Conservation (phyloP, 2,797 vertebrate species). For the Schizopygopsis pylzovi region DNA sequence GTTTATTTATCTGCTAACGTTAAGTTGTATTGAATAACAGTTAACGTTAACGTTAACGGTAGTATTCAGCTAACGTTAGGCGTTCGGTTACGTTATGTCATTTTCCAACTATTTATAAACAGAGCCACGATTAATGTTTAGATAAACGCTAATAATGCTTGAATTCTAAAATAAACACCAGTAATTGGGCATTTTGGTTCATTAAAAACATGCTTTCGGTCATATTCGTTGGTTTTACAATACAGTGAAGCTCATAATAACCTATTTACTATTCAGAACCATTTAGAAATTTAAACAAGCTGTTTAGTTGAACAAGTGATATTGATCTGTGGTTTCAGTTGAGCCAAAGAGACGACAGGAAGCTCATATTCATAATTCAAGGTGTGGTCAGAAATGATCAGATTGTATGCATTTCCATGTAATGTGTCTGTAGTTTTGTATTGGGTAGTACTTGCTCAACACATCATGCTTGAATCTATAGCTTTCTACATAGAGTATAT, state of each 20-base stretch:
- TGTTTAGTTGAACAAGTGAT: too few relatives aligned
- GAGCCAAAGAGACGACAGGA: neutral
- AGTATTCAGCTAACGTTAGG: neutral
- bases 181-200: neutral
- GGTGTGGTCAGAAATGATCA: constrained; percentile 20
- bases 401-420: too few relatives aligned
- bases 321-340: neutral
- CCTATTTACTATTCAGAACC: neutral
- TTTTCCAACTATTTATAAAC: neutral
- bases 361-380: constrained; percentile 5
- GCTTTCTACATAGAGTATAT: neutral
- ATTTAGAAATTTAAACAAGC: neutral
- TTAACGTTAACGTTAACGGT: too few relatives aligned
- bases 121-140: neutral
- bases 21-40: neutral
- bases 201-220: neutral
- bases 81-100: neutral
- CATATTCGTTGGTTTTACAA: neutral
- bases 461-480: neutral
- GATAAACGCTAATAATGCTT: neutral
- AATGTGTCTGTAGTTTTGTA: neutral
- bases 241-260: neutral
- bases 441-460: neutral
- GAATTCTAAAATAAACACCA: neutral
- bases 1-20: neutral